Evolutionary conservation across 2,113 vertebrate species (phyloP).

Genomic region (Mesitornis unicolor): DNA sequence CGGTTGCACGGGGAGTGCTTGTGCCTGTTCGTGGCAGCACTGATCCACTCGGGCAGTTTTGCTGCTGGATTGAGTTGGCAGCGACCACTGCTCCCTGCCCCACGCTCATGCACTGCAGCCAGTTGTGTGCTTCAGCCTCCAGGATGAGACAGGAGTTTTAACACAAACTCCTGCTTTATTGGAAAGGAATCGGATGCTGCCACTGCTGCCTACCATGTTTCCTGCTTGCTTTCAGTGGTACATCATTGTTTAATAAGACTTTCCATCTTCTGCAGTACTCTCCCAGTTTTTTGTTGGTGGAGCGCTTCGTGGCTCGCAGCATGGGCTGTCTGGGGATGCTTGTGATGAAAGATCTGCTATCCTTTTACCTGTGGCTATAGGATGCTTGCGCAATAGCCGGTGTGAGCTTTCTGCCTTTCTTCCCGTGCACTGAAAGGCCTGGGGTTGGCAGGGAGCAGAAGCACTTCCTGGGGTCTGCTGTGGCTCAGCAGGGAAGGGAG

Average conservation of each 20-base stretch:
- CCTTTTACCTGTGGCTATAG: not conserved
- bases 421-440: too few relatives aligned
- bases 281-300: not conserved
- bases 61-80: not conserved
- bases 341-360: not conserved
- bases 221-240: not conserved
- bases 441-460: not conserved
- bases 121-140: not conserved
- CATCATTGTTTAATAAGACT: not conserved
- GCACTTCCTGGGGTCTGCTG: accelerated
- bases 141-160: not conserved
- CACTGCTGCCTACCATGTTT: not conserved
- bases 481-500: not conserved
- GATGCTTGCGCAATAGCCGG: accelerated
- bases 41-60: accelerated
- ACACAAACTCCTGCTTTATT: not conserved
- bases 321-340: not conserved
- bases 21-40: accelerated
- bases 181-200: not conserved
- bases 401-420: not conserved
- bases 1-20: not conserved
- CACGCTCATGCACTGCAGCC: accelerated
- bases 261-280: not conserved
- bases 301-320: not conserved
- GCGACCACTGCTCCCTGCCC: not conserved